Percentiles rank a stretch among this genome's conserved stretches.
Conservation (phyloP, 1,140 invertebrate genomes). For the Trichoplusia ni region DNA sequence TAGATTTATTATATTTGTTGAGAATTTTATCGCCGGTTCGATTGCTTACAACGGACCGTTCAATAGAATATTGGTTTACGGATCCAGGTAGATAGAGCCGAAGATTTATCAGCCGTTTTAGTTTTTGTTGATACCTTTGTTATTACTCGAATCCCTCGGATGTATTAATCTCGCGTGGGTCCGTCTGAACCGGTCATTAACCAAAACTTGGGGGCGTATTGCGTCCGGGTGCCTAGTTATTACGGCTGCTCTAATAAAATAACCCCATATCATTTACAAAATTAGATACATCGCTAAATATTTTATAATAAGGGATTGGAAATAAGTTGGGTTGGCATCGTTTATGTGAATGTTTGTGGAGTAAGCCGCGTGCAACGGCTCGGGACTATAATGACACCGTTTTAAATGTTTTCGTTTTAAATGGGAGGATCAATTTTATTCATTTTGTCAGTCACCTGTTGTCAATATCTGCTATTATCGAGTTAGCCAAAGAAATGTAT, state of each 20-base stretch:
- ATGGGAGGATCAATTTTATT: slow-evolving; percentile 42
- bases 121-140: slow-evolving; percentile 76
- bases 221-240: slow-evolving; percentile 75
- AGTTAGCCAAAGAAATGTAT: slow-evolving; percentile 40
- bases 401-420: slow-evolving; percentile 49
- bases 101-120: slow-evolving; percentile 75
- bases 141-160: slow-evolving; percentile 73
- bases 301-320: slow-evolving; percentile 72
- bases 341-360: slow-evolving; percentile 60
- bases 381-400: slow-evolving; percentile 49
- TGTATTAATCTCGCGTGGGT: slow-evolving; percentile 77
- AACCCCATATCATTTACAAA: slow-evolving; percentile 74
- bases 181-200: slow-evolving; percentile 73
- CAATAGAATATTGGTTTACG: slow-evolving; percentile 52
- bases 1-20: slow-evolving; percentile 79
- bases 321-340: slow-evolving; percentile 60
- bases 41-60: slow-evolving; percentile 55
- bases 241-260: slow-evolving; percentile 76
- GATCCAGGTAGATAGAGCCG: slow-evolving; percentile 69
- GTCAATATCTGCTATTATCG: slow-evolving; percentile 52
- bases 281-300: slow-evolving; percentile 80
- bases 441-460: slow-evolving; percentile 40
- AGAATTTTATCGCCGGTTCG: slow-evolving; percentile 71
- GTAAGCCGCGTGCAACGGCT: slow-evolving; percentile 43
- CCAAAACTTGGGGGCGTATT: slow-evolving; percentile 75